Evolutionary conservation across 2,888 invertebrate genomes (phyloP).

Genomic region (Pristionchus maxplancki): DNA sequence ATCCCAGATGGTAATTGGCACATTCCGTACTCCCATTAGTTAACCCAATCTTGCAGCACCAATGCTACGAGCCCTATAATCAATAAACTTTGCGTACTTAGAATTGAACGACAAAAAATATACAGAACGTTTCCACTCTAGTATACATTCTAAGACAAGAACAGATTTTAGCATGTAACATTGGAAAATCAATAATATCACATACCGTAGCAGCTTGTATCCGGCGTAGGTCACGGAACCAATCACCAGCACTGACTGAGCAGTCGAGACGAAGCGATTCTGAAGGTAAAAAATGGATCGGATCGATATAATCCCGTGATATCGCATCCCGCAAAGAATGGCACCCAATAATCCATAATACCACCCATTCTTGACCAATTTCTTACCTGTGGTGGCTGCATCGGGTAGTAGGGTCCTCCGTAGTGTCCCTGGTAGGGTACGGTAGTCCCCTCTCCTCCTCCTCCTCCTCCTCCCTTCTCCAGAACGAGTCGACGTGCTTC

Average conservation of each 20-base stretch:
- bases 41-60: no score
- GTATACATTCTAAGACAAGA: no score
- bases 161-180: no score
- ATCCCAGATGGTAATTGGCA: not conserved
- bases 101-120: no score
- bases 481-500: conserved; percentile 46
- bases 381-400: conserved; percentile 53
- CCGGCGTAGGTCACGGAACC: conserved; percentile 73
- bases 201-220: conserved; percentile 66
- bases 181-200: not conserved
- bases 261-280: conserved; percentile 58
- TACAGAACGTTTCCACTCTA: no score
- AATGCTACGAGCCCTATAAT: no score
- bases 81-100: no score
- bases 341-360: not conserved
- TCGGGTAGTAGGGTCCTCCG: conserved; percentile 50
- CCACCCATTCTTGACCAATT: not conserved
- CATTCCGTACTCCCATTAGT: no score
- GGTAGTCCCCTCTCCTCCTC: not conserved
- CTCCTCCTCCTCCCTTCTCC: conserved; percentile 15
- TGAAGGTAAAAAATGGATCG: no score
- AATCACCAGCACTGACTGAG: conserved; percentile 70
- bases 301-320: no score
- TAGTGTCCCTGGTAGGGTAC: conserved; percentile 17
- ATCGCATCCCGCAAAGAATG: not conserved